Evolutionary conservation across 2,113 vertebrate genomes (phyloP).

Genomic region (Crypturellus undulatus): DNA sequence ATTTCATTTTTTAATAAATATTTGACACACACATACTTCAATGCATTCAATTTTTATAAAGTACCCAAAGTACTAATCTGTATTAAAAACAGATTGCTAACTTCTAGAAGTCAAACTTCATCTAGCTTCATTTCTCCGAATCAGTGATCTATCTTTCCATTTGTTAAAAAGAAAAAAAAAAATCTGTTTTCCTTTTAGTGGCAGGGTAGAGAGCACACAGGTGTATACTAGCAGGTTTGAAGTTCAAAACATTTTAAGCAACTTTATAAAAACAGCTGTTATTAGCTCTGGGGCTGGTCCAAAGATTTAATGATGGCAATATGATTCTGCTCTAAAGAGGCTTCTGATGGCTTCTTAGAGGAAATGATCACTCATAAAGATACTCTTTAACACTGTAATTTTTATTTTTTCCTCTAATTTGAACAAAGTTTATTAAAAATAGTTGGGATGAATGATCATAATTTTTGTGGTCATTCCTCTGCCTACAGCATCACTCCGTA

Average conservation of each 20-base stretch:
- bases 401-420: constrained; percentile 1
- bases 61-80: background rate
- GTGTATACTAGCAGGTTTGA: background rate
- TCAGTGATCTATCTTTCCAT: background rate
- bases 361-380: background rate
- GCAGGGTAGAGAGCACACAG: background rate
- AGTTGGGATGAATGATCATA: constrained; percentile 6
- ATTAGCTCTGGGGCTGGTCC: background rate
- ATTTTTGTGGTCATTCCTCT: constrained; percentile 9
- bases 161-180: background rate
- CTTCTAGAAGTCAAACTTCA: background rate
- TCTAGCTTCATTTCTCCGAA: background rate
- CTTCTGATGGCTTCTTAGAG: background rate
- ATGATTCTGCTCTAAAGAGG: background rate
- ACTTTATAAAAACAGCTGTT: background rate
- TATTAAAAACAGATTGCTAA: background rate
- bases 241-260: background rate
- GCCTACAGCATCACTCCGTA: constrained; percentile 26
- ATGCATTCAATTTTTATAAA: background rate
- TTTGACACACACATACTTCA: background rate
- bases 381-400: background rate
- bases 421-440: constrained; percentile 45
- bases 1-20: background rate
- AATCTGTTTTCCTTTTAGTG: background rate
- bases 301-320: background rate